phyloP scores from a whole-genome alignment of 1,140 invertebrate genomes.

The Eriocheir sinensis region DNA sequence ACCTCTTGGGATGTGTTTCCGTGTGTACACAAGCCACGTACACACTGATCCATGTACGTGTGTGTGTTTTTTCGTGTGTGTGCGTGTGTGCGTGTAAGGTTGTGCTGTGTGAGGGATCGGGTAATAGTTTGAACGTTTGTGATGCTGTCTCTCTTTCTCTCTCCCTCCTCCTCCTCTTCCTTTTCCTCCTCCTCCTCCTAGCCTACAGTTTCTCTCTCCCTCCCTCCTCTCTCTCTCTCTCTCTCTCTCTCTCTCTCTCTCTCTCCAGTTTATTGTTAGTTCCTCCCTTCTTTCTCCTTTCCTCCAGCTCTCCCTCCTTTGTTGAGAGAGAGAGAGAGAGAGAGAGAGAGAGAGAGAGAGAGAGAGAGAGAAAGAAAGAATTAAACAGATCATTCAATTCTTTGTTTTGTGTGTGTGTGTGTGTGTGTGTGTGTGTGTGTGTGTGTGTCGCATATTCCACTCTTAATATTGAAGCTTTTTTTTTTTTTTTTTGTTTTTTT shows the following conservation, averaged over 20 bases:
- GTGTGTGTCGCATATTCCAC: too few species aligned
- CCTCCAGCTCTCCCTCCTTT: too few species aligned
- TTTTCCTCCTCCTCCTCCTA: neutral
- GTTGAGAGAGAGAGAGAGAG: too few species aligned
- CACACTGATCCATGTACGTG: neutral
- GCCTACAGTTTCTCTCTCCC: neutral
- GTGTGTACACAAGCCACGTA: neutral
- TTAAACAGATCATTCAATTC: too few species aligned
- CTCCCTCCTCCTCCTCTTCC: too few species aligned
- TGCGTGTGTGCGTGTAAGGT: neutral
- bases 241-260: conserved; percentile 5
- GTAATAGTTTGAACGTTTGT: neutral
- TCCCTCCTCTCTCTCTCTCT: neutral
- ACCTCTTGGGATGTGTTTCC: neutral
- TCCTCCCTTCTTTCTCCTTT: neutral
- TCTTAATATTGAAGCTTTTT: too few species aligned
- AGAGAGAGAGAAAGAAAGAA: neutral
- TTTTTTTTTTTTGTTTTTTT: too few species aligned
- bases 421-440: too few species aligned
- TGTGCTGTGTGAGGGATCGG: neutral
- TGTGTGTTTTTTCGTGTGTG: neutral
- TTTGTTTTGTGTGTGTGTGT: too few species aligned
- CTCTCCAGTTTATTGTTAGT: too few species aligned
- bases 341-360: too few species aligned
- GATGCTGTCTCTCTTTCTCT: neutral